Evolutionary conservation across 2,888 invertebrate species (phyloP), one percentile per base, ranked within the genome.

Genomic region (Pachliopta kotzebuea): DNA sequence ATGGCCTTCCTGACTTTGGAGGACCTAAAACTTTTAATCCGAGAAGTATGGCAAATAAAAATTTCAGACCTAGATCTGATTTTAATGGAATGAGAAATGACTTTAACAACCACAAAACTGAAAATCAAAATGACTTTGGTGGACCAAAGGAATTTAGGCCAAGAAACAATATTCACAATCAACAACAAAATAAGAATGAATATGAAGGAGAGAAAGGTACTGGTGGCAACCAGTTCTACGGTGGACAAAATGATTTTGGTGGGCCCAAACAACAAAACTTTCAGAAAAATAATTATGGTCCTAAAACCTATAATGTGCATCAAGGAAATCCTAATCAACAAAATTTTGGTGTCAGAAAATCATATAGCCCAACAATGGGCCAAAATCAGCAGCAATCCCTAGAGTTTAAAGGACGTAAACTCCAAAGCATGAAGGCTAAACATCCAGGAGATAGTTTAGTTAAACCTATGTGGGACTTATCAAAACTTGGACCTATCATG

Each of bases 391-490:
- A 65, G 21, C 86, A 85, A 70, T 67, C 74, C 7, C 72, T 78
- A 60, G 90, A 90, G 66, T 90, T 86, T 66, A 88, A 84, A 72
- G 86, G 93, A 8, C 92, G 93, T 57, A 94, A 93, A 76, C 72
- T 93, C 68, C 94, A 93, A 72, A 94, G 94, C 72, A 90, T 94
- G 77, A 94, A 94, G 78, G 94, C 94, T 0, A 95, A 95, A 77
- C 94, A 94, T 79, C 95, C 95, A 17, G 95, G 95, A 60, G 94
- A 95, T 70, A 93, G 93, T 71, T 85, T 96, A 69, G 92, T 94
- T 20, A 97, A 96, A 77, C 98, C 98, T 6, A 94, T 94, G 71
- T 99, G 98, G 98, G 97, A 98, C 72, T 75, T 95, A 71, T 74
- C 82, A 59, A 92, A 93, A 68, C 90, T 99, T 70, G 94, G 95